Base-by-base conservation (phyloP, 2,888 invertebrate species). In the Ormyrus rosae region DNA sequence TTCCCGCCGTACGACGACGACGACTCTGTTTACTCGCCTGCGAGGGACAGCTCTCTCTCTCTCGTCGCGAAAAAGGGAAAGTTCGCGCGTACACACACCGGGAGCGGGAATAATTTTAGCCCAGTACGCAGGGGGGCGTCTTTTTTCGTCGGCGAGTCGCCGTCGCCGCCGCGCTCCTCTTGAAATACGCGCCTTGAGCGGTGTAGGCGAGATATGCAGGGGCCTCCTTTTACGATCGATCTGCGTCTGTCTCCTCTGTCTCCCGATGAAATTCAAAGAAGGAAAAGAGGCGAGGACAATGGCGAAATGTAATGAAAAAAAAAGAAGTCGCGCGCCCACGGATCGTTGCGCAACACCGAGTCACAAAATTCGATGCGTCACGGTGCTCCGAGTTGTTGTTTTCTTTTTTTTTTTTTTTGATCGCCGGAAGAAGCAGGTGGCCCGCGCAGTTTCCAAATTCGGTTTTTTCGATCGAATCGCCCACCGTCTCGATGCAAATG, bases 231-330 rank as follows among this genome's bases (percentile, higher is more conserved):
- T 19, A 19, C 19, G 19, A 65, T 65, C 13, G 13, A 50, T 65
- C 19, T 19, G 19, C 19, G 19, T 1, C 19, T 19, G 51, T 19
- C 19, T 51, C 50, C 51, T 51, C 51, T 51, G 10, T 56, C 48
- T 9, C 10, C 46, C n/a, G 70, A 70, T 46, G 50, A 70, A 60
- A 60, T 58, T 58, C 56, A 72, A 61, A 13, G 45, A 56, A 5
- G 10, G 45, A 46, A 55, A 56, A 48, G 11, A 51, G 63, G 55
- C 6, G 50, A 65, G 45, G 67, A 64, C 73, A 64, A 73, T 73
- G 55, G 61, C 19, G 64, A 73, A 55, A 55, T 46, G 55, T 55
- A 1, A 19, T 19, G 1, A 19, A 19, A 19, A 19, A 19, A 19
- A 19, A 19, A 19, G 0, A 13, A 13, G n/a, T n/a, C 8, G 19